phyloP scores from a whole-genome alignment of 1,140 invertebrate genomes.

The Thaumetopoea pityocampa region DNA sequence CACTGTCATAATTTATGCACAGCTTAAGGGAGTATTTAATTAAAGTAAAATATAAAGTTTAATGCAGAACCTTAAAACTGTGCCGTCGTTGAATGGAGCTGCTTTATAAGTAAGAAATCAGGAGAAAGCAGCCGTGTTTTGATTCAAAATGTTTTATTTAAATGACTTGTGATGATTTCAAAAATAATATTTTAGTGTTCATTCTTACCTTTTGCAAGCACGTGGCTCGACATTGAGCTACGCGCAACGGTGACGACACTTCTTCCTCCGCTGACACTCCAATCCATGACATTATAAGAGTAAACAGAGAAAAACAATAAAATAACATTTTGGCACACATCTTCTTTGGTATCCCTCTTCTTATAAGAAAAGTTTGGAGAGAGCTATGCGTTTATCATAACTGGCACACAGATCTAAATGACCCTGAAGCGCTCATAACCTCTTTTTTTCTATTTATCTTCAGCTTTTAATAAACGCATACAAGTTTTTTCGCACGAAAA shows the following conservation, averaged over 20 bases:
- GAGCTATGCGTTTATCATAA: constrained; percentile 61
- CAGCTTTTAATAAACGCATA: constrained; percentile 14
- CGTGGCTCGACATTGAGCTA: constrained; percentile 81
- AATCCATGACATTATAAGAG: constrained; percentile 62
- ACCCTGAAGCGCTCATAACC: constrained; percentile 37
- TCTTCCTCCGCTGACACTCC: constrained; percentile 74
- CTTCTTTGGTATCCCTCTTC: constrained; percentile 65
- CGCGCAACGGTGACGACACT: constrained; percentile 80
- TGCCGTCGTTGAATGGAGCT: no score
- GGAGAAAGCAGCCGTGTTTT: no score
- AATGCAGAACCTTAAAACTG: no score
- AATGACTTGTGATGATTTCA: no score
- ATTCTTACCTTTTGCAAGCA: constrained; percentile 80
- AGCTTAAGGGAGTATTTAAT: no score
- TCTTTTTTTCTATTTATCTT: constrained; percentile 23
- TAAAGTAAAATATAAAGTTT: no score
- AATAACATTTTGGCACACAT: constrained; percentile 74
- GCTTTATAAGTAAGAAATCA: no score
- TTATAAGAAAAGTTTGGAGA: constrained; percentile 37
- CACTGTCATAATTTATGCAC: no score
- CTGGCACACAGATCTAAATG: constrained; percentile 48
- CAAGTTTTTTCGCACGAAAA: constrained; percentile 32
- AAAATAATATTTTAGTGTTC: no score
- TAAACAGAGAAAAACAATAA: constrained; percentile 68
- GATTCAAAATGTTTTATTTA: no score